Evolutionary conservation across 2,888 invertebrate genomes (phyloP), one percentile per base, ranked within the genome.

Genomic region (Ganaspis brasiliensis): DNA sequence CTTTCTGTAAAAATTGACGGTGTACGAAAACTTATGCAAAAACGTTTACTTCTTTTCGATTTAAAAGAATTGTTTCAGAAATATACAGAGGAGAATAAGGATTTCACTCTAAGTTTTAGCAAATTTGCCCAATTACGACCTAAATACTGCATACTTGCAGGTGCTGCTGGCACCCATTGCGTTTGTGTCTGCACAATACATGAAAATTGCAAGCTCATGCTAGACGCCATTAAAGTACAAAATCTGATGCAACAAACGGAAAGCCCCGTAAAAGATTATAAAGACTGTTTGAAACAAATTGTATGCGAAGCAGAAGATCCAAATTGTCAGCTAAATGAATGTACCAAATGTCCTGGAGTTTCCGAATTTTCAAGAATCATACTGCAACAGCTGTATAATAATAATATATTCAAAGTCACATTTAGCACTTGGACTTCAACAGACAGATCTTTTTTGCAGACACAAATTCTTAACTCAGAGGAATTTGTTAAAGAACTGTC

Each of bases 171-270:
- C 1, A 75, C 73, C 21, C 73, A 75, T 57, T 49, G 9, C 14
- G 74, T 74, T 3, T 74, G 67, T 56, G 74, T 77, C 1, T 78
- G 71, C 52, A 57, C 40, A 12, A 57, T 57, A 6, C 59, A 78
- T 55, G 45, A 75, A 74, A 78, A 75, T 72, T n/a, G 55, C 16
- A 78, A 75, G 56, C 10, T 40, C 4, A 75, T 78, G 73, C 21
- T 73, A 37, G 31, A 75, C 59, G 40, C 40, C 31, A 45, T 61
- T 19, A 37, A 55, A 40, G 31, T 74, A 12, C 16, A 5, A 57
- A 67, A 56, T 45, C 37, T 24, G 1, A 9, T 6, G 6, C 31
- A 4, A 6, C 31, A 31, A 4, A 31, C 31, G 31, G 31, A 37
- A 35, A 16, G 37, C 63, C 55, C 67, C 26, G 6, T 31, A 6